These are phyloP conservation scores for Columba livia DNA, from an alignment of 2,113 vertebrate species.

Conservation along the genomic window DNA sequence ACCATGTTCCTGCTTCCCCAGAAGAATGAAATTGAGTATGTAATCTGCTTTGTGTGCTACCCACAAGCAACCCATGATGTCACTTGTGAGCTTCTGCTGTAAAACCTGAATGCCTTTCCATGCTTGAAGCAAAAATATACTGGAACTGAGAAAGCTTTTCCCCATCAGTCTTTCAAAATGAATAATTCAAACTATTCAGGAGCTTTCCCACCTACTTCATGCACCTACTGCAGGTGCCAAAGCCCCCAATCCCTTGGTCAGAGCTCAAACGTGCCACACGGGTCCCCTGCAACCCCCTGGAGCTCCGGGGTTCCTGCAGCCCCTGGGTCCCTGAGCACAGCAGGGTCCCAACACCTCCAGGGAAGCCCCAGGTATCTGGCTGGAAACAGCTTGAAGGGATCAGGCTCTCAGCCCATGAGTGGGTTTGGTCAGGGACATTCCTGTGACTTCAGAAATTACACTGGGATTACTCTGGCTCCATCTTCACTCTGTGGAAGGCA, in stretches of 20 bases:
- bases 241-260: no score
- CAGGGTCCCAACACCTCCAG: no score
- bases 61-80: neutral
- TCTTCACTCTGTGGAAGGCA: neutral
- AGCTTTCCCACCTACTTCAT: neutral
- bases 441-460: neutral
- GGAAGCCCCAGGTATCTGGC: neutral
- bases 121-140: neutral
- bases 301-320: no score
- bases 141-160: neutral
- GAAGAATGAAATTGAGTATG: neutral
- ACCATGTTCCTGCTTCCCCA: neutral
- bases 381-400: neutral
- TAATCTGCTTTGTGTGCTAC: neutral
- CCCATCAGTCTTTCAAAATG: neutral
- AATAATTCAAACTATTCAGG: neutral
- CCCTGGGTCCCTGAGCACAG: rapidly evolving
- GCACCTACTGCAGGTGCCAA: neutral
- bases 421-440: neutral
- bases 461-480: neutral
- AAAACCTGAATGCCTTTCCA: neutral
- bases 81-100: neutral
- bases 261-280: neutral
- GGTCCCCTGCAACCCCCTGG: neutral
- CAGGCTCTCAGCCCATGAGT: neutral